A percentile compares a stretch with the other conserved stretches of the same genome.
These are phyloP conservation scores for Bujurquina vittata DNA, from an alignment of 2,113 vertebrate species.

Conservation along the genomic window DNA sequence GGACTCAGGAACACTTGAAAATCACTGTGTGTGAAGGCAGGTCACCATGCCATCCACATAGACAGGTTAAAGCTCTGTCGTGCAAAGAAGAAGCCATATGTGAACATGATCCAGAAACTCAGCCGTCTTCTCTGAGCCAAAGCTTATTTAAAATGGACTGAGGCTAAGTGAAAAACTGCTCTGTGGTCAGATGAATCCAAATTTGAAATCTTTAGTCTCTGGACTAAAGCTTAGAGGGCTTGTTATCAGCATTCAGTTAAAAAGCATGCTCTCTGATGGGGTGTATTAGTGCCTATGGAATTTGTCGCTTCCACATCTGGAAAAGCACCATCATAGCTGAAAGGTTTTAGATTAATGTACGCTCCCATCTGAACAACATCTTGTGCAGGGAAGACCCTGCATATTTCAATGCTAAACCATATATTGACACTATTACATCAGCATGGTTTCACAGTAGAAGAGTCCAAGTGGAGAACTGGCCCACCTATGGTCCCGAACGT, in stretches of 20 bases:
- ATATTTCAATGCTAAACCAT: not conserved
- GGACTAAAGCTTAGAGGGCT: not conserved
- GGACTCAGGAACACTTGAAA: not conserved
- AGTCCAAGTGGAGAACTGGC: accelerated
- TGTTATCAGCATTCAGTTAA: not conserved
- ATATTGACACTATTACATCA: not conserved
- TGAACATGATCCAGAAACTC: not conserved
- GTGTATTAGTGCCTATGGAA: not conserved
- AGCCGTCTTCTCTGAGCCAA: not conserved
- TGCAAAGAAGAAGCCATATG: not conserved
- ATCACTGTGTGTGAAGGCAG: not conserved
- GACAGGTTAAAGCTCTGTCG: not conserved
- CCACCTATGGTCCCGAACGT: not conserved
- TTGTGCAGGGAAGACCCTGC: not conserved
- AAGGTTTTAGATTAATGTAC: not conserved
- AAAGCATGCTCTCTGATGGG: not conserved
- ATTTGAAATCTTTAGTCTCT: not conserved
- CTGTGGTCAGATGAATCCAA: no score
- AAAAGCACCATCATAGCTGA: not conserved
- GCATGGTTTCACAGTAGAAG: not conserved
- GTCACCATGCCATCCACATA: not conserved
- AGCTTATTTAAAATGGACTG: not conserved
- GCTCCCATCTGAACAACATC: not conserved
- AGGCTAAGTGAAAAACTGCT: not conserved
- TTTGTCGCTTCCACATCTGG: not conserved